Percentiles rank a stretch among this genome's conserved stretches.
These are phyloP conservation scores for Stichopus horrens DNA, from an alignment of 53 echinoderm and acorn worm species.

Conservation along the genomic window DNA sequence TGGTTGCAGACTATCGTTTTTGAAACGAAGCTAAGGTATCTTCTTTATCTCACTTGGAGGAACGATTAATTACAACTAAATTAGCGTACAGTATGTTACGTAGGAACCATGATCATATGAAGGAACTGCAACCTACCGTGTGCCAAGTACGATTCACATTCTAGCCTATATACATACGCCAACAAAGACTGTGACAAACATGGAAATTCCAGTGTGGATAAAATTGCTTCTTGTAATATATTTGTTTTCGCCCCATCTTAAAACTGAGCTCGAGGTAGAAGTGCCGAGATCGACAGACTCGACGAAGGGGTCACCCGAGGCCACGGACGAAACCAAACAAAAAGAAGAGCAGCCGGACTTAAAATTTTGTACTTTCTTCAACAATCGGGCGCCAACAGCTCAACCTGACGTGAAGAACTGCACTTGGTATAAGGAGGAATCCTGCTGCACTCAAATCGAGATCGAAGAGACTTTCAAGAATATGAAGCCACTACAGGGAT, in stretches of 20 bases:
- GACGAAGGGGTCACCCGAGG: constrained; percentile 10
- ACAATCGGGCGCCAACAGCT: constrained; percentile 82
- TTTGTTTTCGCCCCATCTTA: not conserved
- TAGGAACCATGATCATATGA: too few species aligned
- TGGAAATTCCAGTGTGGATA: not conserved
- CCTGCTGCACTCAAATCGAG: constrained; percentile 90
- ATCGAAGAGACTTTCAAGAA: constrained; percentile 85
- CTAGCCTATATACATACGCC: too few species aligned
- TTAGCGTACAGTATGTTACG: too few species aligned
- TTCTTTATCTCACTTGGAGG: too few species aligned
- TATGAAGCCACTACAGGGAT: constrained; percentile 87
- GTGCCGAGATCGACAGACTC: not conserved
- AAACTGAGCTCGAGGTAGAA: not conserved
- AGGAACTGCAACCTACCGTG: too few species aligned
- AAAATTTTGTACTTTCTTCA: constrained; percentile 94
- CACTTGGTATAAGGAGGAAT: constrained; percentile 83
- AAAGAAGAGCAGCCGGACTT: constrained; percentile 41
- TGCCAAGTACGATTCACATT: too few species aligned
- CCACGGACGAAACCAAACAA: constrained; percentile 5
- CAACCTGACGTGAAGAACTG: constrained; percentile 94
- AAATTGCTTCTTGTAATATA: not conserved
- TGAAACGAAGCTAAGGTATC: too few species aligned
- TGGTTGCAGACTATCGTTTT: too few species aligned
- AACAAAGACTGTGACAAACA: not conserved
- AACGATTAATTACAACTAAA: too few species aligned